These are phyloP conservation scores for Rhagoletis zephyria DNA, from an alignment of 1,140 invertebrate species.

Conservation along the genomic window DNA sequence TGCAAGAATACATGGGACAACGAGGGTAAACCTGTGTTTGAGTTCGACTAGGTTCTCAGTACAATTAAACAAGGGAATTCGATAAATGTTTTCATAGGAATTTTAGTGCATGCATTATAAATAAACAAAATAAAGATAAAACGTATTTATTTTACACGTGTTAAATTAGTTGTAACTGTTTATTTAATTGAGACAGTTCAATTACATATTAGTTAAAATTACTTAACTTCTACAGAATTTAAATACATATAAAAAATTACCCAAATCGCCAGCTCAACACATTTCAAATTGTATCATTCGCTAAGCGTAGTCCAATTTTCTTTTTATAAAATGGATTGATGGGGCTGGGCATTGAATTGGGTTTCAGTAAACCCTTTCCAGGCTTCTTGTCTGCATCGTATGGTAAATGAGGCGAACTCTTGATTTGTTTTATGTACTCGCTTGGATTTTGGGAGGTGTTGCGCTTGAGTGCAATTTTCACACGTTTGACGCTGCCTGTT, in stretches of 20 bases:
- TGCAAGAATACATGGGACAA: conserved; percentile 78
- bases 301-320: conserved; percentile 68
- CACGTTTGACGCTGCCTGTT: conserved; percentile 65
- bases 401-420: conserved; percentile 81
- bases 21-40: conserved; percentile 78
- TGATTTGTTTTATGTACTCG: conserved; percentile 81
- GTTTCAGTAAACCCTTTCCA: conserved; percentile 80
- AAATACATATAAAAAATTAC: conserved; percentile 32
- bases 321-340: conserved; percentile 84
- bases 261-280: neutral
- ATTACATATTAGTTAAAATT: conserved; percentile 48
- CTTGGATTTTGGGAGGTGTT: conserved; percentile 80
- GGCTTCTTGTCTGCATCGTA: conserved; percentile 81
- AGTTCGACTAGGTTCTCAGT: conserved; percentile 61
- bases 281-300: conserved; percentile 66
- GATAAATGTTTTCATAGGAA: neutral
- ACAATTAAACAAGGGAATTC: neutral
- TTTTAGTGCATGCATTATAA: neutral
- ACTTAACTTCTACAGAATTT: conserved; percentile 51
- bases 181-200: conserved; percentile 31
- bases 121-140: neutral
- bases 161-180: neutral
- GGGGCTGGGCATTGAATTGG: conserved; percentile 79
- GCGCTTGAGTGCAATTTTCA: conserved; percentile 80
- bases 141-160: neutral